Evolutionary conservation across 2,888 invertebrate species (phyloP), one percentile per base, ranked within the genome.

Genomic region (Netelia melanura): DNA sequence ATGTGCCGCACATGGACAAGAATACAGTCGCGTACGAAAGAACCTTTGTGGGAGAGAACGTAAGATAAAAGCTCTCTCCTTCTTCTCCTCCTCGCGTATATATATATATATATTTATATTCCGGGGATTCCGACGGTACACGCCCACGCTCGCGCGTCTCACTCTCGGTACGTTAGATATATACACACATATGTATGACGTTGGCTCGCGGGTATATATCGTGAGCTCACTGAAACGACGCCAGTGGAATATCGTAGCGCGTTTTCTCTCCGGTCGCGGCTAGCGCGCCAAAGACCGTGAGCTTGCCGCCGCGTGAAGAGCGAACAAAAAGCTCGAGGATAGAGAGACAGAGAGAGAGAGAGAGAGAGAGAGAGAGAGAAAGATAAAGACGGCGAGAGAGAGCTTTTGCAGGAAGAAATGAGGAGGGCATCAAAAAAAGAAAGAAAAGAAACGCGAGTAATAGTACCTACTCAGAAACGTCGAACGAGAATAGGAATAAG

Each of bases 31-130:
- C 71, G 72, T 72, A 80, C 67, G 78, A 75, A 68, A 76, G 71
- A 76, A 79, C 76, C 81, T 85, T 78, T 81, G 81, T 58, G 78
- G 10, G n/a, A 78, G 74, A 78, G 74, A 83, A 83, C 62, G 77
- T 81, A 83, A 79, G 83, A 81, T 81, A 86, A 85, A 83, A 81
- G 83, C 71, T 81, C 82, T 64, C 77, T 65, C 61, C 56, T 38
- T 77, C 79, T 68, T 52, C 52, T 44, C 25, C 76, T 44, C 25
- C 76, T 48, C 65, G 23, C 70, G 68, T 81, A 68, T 75, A 52
- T 52, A 11, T 52, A 30, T 30, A 14, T 10, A 48, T 48, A 62
- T 70, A 72, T 72, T 65, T 72, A 52, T 61, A 82, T 72, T 67
- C 82, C 58, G 64, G 56, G 21, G 38, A 56, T 58, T 17, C 71